Evolutionary conservation across 2,113 vertebrate genomes (phyloP).

Genomic region (Sinocyclocheilus anshuiensis): DNA sequence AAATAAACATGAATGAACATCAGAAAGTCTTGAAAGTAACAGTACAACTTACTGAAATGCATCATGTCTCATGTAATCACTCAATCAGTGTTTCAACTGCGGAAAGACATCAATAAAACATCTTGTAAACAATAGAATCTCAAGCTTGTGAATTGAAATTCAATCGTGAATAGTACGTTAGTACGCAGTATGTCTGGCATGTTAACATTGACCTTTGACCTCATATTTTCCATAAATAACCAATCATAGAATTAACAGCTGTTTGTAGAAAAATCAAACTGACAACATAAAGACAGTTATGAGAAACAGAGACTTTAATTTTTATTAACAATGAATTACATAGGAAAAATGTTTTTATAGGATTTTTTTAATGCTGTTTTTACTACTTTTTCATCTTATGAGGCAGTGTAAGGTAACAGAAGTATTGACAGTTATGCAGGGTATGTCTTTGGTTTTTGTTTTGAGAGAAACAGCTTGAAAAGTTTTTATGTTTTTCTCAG

Average conservation of each 20-base stretch:
- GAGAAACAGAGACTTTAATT: neutral
- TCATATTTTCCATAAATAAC: neutral
- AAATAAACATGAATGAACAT: neutral
- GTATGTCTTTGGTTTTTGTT: slow-evolving; percentile 18
- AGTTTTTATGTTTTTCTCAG: slow-evolving; percentile 20
- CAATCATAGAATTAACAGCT: neutral
- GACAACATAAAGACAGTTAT: neutral
- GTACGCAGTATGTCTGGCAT: neutral
- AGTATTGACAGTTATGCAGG: slow-evolving; percentile 15
- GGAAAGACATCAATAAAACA: neutral
- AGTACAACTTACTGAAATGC: neutral
- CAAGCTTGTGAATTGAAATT: neutral
- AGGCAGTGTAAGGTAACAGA: neutral
- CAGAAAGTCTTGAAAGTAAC: neutral
- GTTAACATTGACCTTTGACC: neutral
- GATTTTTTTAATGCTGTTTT: neutral
- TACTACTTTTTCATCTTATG: neutral
- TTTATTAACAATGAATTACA: slow-evolving; percentile 2
- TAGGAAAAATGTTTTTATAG: neutral
- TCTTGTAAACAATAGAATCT: neutral
- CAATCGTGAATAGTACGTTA: neutral
- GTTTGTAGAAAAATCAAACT: neutral
- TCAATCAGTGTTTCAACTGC: neutral
- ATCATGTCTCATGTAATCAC: neutral
- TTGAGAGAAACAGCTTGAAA: slow-evolving; percentile 19